phyloP scores from a whole-genome alignment of 2,113 vertebrate genomes.

The Neotragus moschatus region DNA sequence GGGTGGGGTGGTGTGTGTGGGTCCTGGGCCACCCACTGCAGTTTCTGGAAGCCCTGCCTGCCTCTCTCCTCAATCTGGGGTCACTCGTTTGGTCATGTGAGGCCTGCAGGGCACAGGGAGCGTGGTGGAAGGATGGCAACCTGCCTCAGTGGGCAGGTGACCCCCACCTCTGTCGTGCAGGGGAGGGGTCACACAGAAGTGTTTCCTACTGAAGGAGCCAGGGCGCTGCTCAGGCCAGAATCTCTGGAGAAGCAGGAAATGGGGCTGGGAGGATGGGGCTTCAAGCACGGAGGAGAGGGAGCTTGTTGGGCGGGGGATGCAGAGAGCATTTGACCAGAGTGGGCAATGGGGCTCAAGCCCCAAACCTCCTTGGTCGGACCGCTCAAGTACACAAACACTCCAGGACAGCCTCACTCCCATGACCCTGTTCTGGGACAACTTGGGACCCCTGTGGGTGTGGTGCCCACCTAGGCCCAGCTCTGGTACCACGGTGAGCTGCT shows the following conservation, averaged over 20 bases:
- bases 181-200: background rate
- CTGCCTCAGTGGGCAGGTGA: background rate
- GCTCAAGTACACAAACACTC: background rate
- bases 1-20: background rate
- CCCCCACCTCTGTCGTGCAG: background rate
- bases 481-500: background rate
- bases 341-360: background rate
- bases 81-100: background rate
- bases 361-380: background rate
- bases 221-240: background rate
- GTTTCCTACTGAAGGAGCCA: background rate
- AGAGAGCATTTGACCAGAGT: background rate
- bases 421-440: background rate
- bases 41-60: background rate
- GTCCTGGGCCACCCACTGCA: background rate
- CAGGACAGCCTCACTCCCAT: background rate
- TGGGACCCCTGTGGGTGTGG: background rate
- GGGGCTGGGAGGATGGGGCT: background rate
- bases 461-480: background rate
- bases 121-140: background rate
- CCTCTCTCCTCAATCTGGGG: background rate
- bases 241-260: background rate
- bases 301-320: rapidly evolving
- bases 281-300: background rate
- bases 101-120: background rate